These are phyloP conservation scores for Austrolebias charrua DNA, from an alignment of 2,797 vertebrate genomes.

Conservation along the genomic window DNA sequence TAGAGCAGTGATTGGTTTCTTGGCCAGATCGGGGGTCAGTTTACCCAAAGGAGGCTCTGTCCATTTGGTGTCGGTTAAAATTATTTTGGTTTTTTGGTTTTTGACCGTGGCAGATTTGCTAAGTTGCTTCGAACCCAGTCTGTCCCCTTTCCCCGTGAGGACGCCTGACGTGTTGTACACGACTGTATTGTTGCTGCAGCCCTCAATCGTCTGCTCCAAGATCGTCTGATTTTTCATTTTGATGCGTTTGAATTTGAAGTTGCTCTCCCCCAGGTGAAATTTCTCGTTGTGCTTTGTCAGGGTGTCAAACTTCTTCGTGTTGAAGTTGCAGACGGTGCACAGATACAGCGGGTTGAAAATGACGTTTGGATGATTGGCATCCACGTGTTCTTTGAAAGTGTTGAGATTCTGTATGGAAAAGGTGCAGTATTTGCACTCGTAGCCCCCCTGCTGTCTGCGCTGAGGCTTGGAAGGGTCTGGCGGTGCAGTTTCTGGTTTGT, in stretches of 20 bases:
- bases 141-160: constrained; percentile 76
- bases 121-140: constrained; percentile 61
- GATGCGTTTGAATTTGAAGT: constrained; percentile 96
- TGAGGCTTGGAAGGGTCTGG: constrained; percentile 78
- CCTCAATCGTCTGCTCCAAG: constrained; percentile 94
- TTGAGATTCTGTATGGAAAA: constrained; percentile 97
- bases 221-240: constrained; percentile 98
- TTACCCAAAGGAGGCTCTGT: constrained; percentile 78
- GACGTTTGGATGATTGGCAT: constrained; percentile 95
- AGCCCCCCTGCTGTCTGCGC: constrained; percentile 91
- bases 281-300: constrained; percentile 95
- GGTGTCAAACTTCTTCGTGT: constrained; percentile 98
- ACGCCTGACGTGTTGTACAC: constrained; percentile 67
- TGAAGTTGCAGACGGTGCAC: constrained; percentile 97
- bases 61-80: constrained; percentile 80
- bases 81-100: constrained; percentile 80
- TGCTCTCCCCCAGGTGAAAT: constrained; percentile 92
- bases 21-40: constrained; percentile 76
- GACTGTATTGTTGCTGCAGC: constrained; percentile 67
- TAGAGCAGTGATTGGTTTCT: constrained; percentile 86
- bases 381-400: constrained; percentile 96
- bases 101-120: constrained; percentile 82
- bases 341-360: constrained; percentile 98
- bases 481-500: constrained; percentile 82
- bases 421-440: constrained; percentile 98